Base-by-base conservation (phyloP, 2,797 vertebrate genomes). In the Syncerus caffer region DNA sequence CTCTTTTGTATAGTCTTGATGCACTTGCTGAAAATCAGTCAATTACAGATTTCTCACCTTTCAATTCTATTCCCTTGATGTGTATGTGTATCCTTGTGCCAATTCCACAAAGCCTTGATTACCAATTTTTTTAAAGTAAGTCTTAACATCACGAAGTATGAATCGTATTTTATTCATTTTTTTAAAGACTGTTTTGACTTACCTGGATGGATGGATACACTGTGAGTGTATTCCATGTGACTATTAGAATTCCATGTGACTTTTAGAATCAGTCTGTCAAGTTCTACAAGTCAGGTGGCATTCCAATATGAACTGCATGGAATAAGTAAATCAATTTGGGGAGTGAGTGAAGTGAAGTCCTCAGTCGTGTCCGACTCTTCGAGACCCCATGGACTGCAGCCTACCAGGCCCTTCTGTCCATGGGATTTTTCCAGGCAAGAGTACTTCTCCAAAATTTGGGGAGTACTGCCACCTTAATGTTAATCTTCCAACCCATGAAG, bases 241-340 rank as follows among this genome's bases (percentile, higher is more conserved):
- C 92, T 89, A 92, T 97, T 29, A 94, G 5, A 45, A 87, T 55
- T 96, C 51, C 85, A 27, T 42, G 38, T 94, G 27, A 80, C 92
- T 89, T 94, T 97, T 29, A 94, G 1, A 47, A 88, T 57, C 31
- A 78, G 58, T 29, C 21, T 87, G 34, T 84, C 76, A 84, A 78
- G 67, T 94, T 90, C 86, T 88, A 87, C 17, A 80, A 79, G 27
- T 82, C 25, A 83, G 74, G 55, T 94, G 45, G 8, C 19, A 78
- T 86, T 95, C 53, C 84, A 17, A 79, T 12, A 88, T 17, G 15
- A 21, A 84, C 10, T 95, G 38, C 9, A 55, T 4, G 92, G 55
- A 85, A 76, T 57, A 17, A 82, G 15, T 12, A 87, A 15, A 74
- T 83, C 42, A 90, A 7, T 83, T 13, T 87, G 55, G 25, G 17